Evolutionary conservation across 1,140 invertebrate genomes (phyloP).

Genomic region (Drosophila lini): DNA sequence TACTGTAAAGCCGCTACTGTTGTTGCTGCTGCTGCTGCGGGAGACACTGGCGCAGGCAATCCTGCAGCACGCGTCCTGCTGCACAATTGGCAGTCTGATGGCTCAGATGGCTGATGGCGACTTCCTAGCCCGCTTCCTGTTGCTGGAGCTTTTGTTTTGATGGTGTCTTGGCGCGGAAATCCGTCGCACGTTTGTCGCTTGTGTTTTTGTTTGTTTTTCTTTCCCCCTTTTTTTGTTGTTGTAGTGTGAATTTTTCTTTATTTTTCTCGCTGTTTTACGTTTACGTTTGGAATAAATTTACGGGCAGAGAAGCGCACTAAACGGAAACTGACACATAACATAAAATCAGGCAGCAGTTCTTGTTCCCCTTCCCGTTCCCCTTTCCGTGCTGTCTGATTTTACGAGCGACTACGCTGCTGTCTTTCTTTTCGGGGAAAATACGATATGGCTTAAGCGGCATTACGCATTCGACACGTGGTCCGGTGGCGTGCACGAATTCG

Average conservation of each 20-base stretch:
- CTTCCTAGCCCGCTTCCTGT: conserved; percentile 65
- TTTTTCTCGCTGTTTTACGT: conserved; percentile 9
- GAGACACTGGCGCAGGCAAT: conserved; percentile 49
- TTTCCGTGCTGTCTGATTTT: conserved; percentile 32
- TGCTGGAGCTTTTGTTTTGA: conserved; percentile 35
- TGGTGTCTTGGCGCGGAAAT: conserved; percentile 71
- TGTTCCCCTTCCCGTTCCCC: not conserved
- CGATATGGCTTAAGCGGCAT: conserved; percentile 27
- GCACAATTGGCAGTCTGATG: conserved; percentile 68
- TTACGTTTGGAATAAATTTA: conserved; percentile 58
- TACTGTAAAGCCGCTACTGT: conserved; percentile 29
- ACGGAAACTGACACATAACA: conserved; percentile 72
- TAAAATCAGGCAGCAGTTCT: conserved; percentile 41
- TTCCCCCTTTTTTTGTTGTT: not conserved
- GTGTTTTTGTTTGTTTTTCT: conserved; percentile 31
- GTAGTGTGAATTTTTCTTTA: conserved; percentile 16
- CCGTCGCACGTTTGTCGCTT: conserved; percentile 62
- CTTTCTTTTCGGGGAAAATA: conserved; percentile 16
- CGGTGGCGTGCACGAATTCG: conserved; percentile 12
- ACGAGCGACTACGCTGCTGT: conserved; percentile 33
- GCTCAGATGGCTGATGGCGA: conserved; percentile 45
- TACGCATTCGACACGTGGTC: conserved; percentile 67
- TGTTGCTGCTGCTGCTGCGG: conserved; percentile 14
- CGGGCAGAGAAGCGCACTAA: conserved; percentile 54
- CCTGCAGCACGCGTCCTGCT: conserved; percentile 68